phyloP scores from a whole-genome alignment of 2,113 vertebrate genomes.

The Eulemur rufifrons region DNA sequence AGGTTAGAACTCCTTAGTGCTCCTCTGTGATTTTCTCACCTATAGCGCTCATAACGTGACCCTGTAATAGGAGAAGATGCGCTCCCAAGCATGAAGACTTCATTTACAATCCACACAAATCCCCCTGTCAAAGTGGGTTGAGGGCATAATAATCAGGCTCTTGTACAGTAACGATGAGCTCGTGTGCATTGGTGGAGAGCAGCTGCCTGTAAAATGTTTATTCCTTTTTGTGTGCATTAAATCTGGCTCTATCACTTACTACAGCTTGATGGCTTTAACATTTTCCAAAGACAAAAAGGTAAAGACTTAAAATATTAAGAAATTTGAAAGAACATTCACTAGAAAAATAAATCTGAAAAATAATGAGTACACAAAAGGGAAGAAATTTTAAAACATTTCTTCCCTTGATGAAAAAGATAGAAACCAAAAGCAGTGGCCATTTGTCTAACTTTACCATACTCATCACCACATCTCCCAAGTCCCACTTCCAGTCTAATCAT shows the following conservation, averaged over 20 bases:
- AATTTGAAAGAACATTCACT: conserved; percentile 60
- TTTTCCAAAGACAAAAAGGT: conserved; percentile 75
- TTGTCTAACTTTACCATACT: conserved; percentile 26
- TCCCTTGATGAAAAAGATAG: not conserved
- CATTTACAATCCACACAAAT: conserved; percentile 69
- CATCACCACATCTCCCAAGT: not conserved
- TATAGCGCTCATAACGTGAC: conserved; percentile 53
- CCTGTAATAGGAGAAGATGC: conserved; percentile 65
- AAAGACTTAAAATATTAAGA: conserved; percentile 66
- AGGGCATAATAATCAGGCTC: conserved; percentile 39
- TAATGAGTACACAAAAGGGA: not conserved
- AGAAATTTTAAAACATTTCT: not conserved
- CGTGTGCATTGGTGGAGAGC: not conserved
- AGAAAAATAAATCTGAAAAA: conserved; percentile 30
- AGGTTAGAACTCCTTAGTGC: conserved; percentile 69
- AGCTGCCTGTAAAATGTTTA: conserved; percentile 44
- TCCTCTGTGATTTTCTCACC: conserved; percentile 60
- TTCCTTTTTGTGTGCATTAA: not conserved
- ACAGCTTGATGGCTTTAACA: conserved; percentile 58
- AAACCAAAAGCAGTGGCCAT: conserved; percentile 11
- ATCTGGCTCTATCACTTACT: conserved; percentile 46
- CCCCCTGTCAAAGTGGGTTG: conserved; percentile 30
- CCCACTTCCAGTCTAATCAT: not conserved
- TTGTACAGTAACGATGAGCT: not conserved
- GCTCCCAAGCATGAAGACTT: conserved; percentile 38